Conservation (phyloP, 2,113 vertebrate species). For the Lampris megalopsis region DNA sequence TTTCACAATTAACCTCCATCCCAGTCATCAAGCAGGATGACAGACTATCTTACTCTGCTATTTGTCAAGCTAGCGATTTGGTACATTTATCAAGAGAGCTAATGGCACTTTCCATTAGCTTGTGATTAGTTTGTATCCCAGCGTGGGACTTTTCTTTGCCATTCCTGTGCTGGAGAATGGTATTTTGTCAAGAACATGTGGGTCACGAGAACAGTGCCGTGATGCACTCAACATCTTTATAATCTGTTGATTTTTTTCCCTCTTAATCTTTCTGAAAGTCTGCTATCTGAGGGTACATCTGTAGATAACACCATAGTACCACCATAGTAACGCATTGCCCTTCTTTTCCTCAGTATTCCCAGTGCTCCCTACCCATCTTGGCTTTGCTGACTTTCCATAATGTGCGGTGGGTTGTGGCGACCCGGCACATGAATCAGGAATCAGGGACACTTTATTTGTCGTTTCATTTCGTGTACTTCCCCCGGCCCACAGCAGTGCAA, state of each 20-base stretch:
- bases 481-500: too few relatives aligned
- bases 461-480: too few relatives aligned
- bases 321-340: not conserved
- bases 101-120: conserved; percentile 58
- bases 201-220: conserved; percentile 36
- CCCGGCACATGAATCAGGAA: too few relatives aligned
- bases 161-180: conserved; percentile 42
- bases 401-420: not conserved
- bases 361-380: not conserved
- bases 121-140: conserved; percentile 56
- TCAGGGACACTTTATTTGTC: too few relatives aligned
- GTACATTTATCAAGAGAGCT: conserved; percentile 42
- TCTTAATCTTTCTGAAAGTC: conserved; percentile 31
- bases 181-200: conserved; percentile 47
- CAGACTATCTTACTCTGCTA: conserved; percentile 30
- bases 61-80: conserved; percentile 35
- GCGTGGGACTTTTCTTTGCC: conserved; percentile 47
- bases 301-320: not conserved
- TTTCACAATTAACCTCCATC: conserved; percentile 16
- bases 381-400: conserved; percentile 3
- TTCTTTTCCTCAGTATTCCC: not conserved
- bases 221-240: conserved; percentile 38
- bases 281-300: conserved; percentile 12
- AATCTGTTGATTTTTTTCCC: conserved; percentile 33
- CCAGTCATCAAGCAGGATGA: conserved; percentile 30